A percentile compares a stretch with the other conserved stretches of the same genome.
Conservation (phyloP, 1,140 invertebrate species). For the Drosophila yakuba region DNA sequence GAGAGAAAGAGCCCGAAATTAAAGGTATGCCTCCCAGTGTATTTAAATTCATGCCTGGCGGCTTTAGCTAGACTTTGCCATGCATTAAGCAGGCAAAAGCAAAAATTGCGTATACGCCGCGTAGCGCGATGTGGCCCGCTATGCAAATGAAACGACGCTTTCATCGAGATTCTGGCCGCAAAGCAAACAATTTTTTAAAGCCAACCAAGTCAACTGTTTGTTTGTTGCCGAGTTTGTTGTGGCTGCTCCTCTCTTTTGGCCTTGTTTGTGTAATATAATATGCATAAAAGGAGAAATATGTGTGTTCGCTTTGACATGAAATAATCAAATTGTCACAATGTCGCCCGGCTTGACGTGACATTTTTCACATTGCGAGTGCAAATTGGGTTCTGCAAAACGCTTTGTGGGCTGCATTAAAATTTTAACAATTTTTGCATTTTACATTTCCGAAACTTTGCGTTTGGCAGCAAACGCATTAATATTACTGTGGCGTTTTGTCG, state of each 20-base stretch:
- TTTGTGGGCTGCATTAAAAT: conserved; percentile 46
- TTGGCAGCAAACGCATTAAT: background rate
- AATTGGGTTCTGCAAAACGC: conserved; percentile 30
- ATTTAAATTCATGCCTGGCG: conserved; percentile 30
- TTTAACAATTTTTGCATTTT: conserved; percentile 52
- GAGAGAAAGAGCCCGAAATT: conserved; percentile 6
- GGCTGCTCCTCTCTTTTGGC: conserved; percentile 30
- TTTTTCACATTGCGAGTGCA: conserved; percentile 35
- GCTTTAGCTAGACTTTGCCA: conserved; percentile 11
- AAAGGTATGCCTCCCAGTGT: conserved; percentile 25
- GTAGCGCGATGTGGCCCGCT: conserved; percentile 22
- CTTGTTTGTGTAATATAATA: conserved; percentile 73
- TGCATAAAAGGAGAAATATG: conserved; percentile 66
- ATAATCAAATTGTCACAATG: conserved; percentile 76
- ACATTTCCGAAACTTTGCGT: conserved; percentile 25
- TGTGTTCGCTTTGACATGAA: conserved; percentile 70
- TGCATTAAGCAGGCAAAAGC: conserved; percentile 42
- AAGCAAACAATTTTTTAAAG: conserved; percentile 69
- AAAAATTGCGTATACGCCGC: conserved; percentile 62
- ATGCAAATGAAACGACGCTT: conserved; percentile 47
- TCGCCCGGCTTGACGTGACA: conserved; percentile 42
- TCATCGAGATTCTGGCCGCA: conserved; percentile 45
- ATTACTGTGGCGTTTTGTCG: background rate
- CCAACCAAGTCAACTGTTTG: conserved; percentile 45
- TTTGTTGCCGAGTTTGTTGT: conserved; percentile 30